Conservation (phyloP, 1,140 invertebrate species). For the Sycophila sp. region DNA sequence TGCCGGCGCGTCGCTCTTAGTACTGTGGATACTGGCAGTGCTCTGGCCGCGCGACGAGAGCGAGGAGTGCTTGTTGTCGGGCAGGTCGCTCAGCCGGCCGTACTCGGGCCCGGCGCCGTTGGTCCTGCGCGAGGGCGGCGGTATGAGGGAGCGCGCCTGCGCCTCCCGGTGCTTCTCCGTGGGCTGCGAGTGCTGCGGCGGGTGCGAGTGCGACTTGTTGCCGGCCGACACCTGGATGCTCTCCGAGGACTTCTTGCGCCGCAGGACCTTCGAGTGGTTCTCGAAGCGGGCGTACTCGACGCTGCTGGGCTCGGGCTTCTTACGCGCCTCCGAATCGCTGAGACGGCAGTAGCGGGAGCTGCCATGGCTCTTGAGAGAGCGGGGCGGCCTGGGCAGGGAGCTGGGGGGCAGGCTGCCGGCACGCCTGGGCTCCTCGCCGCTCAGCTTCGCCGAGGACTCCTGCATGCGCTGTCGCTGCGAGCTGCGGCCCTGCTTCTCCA, state of each 20-base stretch:
- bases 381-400: conserved; percentile 73
- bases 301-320: conserved; percentile 54
- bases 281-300: conserved; percentile 61
- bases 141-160: conserved; percentile 73
- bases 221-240: conserved; percentile 42
- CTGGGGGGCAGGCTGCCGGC: conserved; percentile 73
- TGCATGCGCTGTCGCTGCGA: conserved; percentile 78
- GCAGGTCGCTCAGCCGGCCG: conserved; percentile 68
- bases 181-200: conserved; percentile 26
- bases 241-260: conserved; percentile 70
- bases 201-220: conserved; percentile 42
- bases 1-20: conserved; percentile 66
- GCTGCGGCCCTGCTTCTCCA: conserved; percentile 80
- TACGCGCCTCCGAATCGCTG: conserved; percentile 69
- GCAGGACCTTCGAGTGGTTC: conserved; percentile 49
- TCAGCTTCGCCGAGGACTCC: conserved; percentile 46
- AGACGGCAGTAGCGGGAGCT: conserved; percentile 70
- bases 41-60: conserved; percentile 55
- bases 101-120: conserved; percentile 66
- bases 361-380: conserved; percentile 65
- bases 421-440: conserved; percentile 51
- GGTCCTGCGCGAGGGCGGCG: conserved; percentile 69
- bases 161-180: conserved; percentile 63
- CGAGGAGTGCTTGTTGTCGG: conserved; percentile 33
- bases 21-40: conserved; percentile 65